Evolutionary conservation across 2,888 invertebrate species (phyloP), one percentile per base, ranked within the genome.

Genomic region (Cephonodes hylas): DNA sequence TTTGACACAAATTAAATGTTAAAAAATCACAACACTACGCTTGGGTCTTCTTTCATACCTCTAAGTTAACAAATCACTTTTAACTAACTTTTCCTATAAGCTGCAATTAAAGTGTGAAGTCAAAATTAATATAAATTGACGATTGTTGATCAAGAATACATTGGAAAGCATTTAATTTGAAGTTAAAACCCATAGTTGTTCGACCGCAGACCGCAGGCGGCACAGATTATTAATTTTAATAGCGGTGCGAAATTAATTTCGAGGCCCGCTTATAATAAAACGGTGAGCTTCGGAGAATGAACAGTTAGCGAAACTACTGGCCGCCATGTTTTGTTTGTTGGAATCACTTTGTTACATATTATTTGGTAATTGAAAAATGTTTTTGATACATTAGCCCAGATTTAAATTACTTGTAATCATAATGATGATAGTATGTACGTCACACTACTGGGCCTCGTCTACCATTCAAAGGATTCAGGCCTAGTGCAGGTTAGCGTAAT

Each of bases 191-290:
- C 58, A 58, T 58, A 45, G 23, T 58, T 20, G 18, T 27, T 10
- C 38, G 20, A 4, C 69, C 68, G 63, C 61, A 56, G 59, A 64
- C 31, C 44, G 58, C 57, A 64, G 63, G 66, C 68, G 62, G 66
- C 53, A 66, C 60, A 61, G 61, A 65, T 67, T 66, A 68, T 69
- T 71, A 67, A 70, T 72, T 69, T 71, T 67, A 68, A 71, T 69
- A 61, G 67, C 58, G 48, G 62, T 59, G 63, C 64, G 62, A 65
- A 68, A 71, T 73, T 71, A 72, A 71, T 72, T 69, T 59, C 61
- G 62, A 66, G 65, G 67, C 64, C 18, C 27, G 53, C 10, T 67
- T 67, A 69, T 72, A 76, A 75, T 74, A 73, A 73, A 67, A 71
- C 73, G 62, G 60, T 63, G 63, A 68, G 65, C 66, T 66, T 31